phyloP scores from a whole-genome alignment of 2,888 invertebrate species.

The Hypomecis atomaria region DNA sequence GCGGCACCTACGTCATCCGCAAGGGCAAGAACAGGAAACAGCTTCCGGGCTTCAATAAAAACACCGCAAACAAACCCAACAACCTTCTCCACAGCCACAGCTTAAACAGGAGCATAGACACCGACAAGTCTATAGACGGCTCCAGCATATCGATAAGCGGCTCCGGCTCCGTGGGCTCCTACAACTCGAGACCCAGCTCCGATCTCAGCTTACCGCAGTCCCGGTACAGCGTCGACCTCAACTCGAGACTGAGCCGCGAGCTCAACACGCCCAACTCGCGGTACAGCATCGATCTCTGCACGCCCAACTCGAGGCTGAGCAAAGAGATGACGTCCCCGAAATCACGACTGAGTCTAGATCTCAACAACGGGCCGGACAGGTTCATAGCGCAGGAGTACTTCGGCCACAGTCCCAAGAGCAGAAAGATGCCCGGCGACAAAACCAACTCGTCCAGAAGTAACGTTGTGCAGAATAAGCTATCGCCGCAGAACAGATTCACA shows the following conservation, averaged over 20 bases:
- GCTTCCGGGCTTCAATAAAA: slow-evolving; percentile 84
- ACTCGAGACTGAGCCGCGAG: slow-evolving; percentile 83
- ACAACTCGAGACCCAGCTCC: slow-evolving; percentile 86
- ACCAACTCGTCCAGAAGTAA: slow-evolving; percentile 58
- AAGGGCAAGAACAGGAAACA: slow-evolving; percentile 89
- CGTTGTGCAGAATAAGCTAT: slow-evolving; percentile 74
- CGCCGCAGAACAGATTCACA: slow-evolving; percentile 83
- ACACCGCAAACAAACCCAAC: slow-evolving; percentile 75
- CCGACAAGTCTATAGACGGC: slow-evolving; percentile 78
- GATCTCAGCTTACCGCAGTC: slow-evolving; percentile 86
- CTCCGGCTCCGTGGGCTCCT: slow-evolving; percentile 82
- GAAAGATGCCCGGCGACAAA: slow-evolving; percentile 70
- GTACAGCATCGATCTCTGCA: slow-evolving; percentile 88
- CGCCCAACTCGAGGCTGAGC: slow-evolving; percentile 84
- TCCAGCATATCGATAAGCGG: slow-evolving; percentile 81
- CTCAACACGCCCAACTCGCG: slow-evolving; percentile 86
- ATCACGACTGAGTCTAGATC: slow-evolving; percentile 85
- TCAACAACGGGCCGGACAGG: slow-evolving; percentile 83
- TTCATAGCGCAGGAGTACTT: slow-evolving; percentile 76
- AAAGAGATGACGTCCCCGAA: slow-evolving; percentile 86
- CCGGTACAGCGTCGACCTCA: slow-evolving; percentile 84
- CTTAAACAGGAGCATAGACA: slow-evolving; percentile 76
- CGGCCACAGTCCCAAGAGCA: slow-evolving; percentile 79
- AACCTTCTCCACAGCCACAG: slow-evolving; percentile 77
- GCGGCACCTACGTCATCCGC: slow-evolving; percentile 93